Percentiles rank a stretch among this genome's conserved stretches.
Conservation (phyloP, 2,888 invertebrate genomes). For the Oxycera nigricornis region DNA sequence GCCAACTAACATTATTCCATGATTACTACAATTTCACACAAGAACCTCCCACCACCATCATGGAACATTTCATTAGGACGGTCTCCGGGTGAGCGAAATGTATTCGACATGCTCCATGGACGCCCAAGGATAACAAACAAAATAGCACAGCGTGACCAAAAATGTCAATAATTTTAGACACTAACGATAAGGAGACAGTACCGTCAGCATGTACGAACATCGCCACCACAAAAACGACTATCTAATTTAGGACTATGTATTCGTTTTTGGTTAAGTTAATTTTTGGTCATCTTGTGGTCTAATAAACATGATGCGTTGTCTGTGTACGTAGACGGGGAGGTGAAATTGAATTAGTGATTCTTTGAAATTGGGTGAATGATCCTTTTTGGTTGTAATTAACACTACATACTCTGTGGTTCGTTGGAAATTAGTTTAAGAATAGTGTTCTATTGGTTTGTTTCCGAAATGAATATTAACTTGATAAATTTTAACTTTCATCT, state of each 20-base stretch:
- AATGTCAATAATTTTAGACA: slow-evolving; percentile 6
- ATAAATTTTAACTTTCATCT: too few relatives aligned
- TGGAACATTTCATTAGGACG: slow-evolving; percentile 10
- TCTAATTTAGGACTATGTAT: slow-evolving; percentile 24
- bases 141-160: neutral
- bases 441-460: too few relatives aligned
- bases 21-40: slow-evolving; percentile 19
- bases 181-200: neutral
- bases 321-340: neutral
- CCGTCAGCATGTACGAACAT: too few relatives aligned
- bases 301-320: neutral
- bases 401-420: too few relatives aligned
- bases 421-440: too few relatives aligned
- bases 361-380: too few relatives aligned
- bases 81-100: neutral
- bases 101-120: neutral
- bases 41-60: neutral
- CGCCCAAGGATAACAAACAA: neutral
- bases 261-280: slow-evolving; percentile 17
- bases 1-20: slow-evolving; percentile 1
- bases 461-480: too few relatives aligned
- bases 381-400: too few relatives aligned
- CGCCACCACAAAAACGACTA: slow-evolving; percentile 12
- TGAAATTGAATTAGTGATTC: too few relatives aligned
- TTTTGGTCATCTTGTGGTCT: neutral